Evolutionary conservation across 1,140 invertebrate genomes (phyloP).

Genomic region (Pectinophora gossypiella): DNA sequence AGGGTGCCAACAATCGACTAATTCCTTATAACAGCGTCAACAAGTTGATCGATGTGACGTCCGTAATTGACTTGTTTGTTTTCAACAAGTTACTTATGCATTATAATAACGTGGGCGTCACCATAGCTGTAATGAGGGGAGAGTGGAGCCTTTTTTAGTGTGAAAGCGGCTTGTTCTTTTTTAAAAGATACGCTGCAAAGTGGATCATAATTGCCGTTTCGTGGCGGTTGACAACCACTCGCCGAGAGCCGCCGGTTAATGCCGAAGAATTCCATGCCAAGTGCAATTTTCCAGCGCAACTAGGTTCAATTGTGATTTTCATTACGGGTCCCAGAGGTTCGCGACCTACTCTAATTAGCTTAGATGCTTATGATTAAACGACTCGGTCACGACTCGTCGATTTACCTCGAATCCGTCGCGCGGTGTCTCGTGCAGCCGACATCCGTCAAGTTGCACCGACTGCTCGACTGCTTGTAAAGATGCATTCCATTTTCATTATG

Average conservation of each 20-base stretch:
- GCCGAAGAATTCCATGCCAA: slow-evolving; percentile 37
- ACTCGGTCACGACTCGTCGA: slow-evolving; percentile 63
- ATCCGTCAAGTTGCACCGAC: slow-evolving; percentile 42
- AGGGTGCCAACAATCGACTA: background rate
- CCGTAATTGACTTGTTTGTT: slow-evolving; percentile 6
- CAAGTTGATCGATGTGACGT: slow-evolving; percentile 34
- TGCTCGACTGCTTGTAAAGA: slow-evolving; percentile 9
- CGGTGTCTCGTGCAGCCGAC: slow-evolving; percentile 51
- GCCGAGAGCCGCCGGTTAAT: slow-evolving; percentile 22
- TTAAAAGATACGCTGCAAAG: background rate
- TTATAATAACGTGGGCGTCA: background rate
- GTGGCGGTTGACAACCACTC: slow-evolving; percentile 24
- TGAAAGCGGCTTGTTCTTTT: background rate
- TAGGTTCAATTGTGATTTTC: slow-evolving; percentile 67
- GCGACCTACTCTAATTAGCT: slow-evolving; percentile 69
- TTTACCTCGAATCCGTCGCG: slow-evolving; percentile 62
- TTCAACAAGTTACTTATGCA: too few relatives aligned
- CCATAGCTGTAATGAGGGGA: background rate
- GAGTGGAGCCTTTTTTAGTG: background rate
- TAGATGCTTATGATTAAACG: slow-evolving; percentile 70
- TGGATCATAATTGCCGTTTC: slow-evolving; percentile 8
- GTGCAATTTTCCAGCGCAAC: slow-evolving; percentile 60
- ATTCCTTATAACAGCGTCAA: background rate
- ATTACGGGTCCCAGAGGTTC: slow-evolving; percentile 58
- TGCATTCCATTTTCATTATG: slow-evolving; percentile 13